Evolutionary conservation across 2,113 vertebrate species (phyloP), one percentile per base, ranked within the genome.

Genomic region (Marmota flaviventris): DNA sequence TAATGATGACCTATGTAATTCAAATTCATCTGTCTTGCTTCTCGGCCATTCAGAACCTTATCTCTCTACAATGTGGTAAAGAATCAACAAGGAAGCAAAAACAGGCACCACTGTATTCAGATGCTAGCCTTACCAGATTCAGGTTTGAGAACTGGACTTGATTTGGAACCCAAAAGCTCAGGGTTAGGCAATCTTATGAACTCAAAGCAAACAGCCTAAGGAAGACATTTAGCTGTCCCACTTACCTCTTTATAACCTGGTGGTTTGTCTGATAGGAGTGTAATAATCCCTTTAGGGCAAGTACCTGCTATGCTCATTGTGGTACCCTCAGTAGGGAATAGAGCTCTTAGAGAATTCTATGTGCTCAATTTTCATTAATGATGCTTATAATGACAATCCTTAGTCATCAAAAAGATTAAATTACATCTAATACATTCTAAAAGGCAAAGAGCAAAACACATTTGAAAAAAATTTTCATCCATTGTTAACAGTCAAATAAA

Each of bases 31-130:
- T 13, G 5, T 51, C 63, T 34, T 51, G 37, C 56, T 67, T 37
- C 69, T 48, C 45, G 67, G 63, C 39, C 91, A 27, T 86, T 73
- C 87, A 87, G 63, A 58, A 82, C 70, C 37, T 63, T 63, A n/a
- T 27, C 48, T 70, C 85, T 94, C 42, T 73, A 20, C 48, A 86
- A 0, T 58, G 63, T 42, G 8, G 39, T 61, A 69, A 85, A 78
- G 77, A 73, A 93, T n/a, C 72, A 94, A 48, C 29, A 67, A 87
- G 58, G 13, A 90, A 92, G 75, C 79, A 72, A 91, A 85, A 39
- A 39, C 25, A 76, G 63, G 91, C 58, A 88, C 39, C 69, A 4
- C 9, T 3, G 5, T 29, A 39, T 4, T 32, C 56, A 95, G 63
- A 34, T n/a, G 37, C 25, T 8, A 48, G 53, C 48, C 34, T 91